Percentiles rank a stretch among this genome's conserved stretches.
phyloP scores from a whole-genome alignment of 2,113 vertebrate genomes.

The Dermatemys mawii region DNA sequence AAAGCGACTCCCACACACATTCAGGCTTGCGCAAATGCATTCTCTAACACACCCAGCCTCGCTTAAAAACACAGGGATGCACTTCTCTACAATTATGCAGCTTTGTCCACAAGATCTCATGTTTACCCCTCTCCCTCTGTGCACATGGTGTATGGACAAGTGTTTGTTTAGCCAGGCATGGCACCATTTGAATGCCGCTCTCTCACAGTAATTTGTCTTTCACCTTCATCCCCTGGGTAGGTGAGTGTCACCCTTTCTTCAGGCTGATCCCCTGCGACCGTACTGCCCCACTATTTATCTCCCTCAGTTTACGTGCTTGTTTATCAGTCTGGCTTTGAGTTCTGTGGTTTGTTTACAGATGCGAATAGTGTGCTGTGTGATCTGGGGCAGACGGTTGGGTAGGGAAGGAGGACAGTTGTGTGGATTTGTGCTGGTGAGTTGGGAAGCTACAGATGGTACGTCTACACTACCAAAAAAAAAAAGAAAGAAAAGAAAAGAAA shows the following conservation, averaged over 20 bases:
- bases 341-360: not conserved
- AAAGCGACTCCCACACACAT: not conserved
- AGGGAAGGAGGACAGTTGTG: fast-evolving
- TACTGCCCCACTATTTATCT: not conserved
- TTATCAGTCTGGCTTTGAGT: fast-evolving
- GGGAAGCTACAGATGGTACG: not conserved
- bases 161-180: not conserved
- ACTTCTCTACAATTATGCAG: fast-evolving
- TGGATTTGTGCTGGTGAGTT: not conserved
- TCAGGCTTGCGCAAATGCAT: fast-evolving
- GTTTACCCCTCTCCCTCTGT: not conserved
- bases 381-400: not conserved
- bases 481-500: not conserved
- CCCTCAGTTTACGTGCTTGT: fast-evolving
- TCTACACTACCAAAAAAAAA: not conserved
- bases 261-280: fast-evolving
- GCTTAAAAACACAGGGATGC: not conserved
- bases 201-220: fast-evolving
- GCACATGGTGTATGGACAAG: fast-evolving
- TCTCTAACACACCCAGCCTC: fast-evolving
- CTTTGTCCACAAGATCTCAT: fast-evolving
- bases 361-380: fast-evolving
- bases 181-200: fast-evolving
- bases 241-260: not conserved
- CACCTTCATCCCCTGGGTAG: not conserved